Conservation (phyloP, 1,140 invertebrate species). For the Drosophila parvula region DNA sequence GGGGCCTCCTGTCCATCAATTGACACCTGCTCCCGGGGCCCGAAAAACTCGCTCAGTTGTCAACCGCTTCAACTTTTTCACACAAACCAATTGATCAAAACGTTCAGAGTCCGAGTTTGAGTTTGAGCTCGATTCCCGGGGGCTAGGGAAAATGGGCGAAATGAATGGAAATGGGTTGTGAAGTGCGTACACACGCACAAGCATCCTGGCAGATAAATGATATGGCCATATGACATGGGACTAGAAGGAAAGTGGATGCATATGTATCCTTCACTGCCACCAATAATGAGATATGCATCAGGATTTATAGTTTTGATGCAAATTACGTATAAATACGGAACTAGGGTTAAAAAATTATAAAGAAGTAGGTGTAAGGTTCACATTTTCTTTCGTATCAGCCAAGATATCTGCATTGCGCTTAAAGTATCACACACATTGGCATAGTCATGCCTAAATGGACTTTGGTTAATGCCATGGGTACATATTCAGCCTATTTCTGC, state of each 20-base stretch:
- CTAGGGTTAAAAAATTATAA: neutral
- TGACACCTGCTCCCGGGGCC: conserved; percentile 44
- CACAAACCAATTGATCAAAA: conserved; percentile 54
- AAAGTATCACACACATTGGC: neutral
- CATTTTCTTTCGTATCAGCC: neutral
- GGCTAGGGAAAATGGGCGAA: too few species aligned
- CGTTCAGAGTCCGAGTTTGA: conserved; percentile 7
- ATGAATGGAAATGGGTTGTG: neutral
- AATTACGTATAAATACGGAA: neutral
- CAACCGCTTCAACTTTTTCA: conserved; percentile 49
- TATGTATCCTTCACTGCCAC: neutral
- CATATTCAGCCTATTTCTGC: conserved; percentile 3
- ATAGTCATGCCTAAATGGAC: neutral
- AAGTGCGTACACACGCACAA: conserved; percentile 7
- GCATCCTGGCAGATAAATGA: conserved; percentile 25
- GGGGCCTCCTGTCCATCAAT: conserved; percentile 52
- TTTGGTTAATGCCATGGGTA: conserved; percentile 13
- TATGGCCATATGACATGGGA: conserved; percentile 1
- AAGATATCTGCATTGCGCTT: neutral
- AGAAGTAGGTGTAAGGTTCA: neutral
- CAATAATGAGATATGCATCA: neutral
- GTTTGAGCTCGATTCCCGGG: neutral
- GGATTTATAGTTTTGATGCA: neutral
- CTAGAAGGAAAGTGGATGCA: neutral
- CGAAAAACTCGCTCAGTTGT: conserved; percentile 41